Percentiles rank a stretch among this genome's conserved stretches.
Evolutionary conservation across 2,797 vertebrate genomes (phyloP).

Genomic region (Phyllotis vaccarum): DNA sequence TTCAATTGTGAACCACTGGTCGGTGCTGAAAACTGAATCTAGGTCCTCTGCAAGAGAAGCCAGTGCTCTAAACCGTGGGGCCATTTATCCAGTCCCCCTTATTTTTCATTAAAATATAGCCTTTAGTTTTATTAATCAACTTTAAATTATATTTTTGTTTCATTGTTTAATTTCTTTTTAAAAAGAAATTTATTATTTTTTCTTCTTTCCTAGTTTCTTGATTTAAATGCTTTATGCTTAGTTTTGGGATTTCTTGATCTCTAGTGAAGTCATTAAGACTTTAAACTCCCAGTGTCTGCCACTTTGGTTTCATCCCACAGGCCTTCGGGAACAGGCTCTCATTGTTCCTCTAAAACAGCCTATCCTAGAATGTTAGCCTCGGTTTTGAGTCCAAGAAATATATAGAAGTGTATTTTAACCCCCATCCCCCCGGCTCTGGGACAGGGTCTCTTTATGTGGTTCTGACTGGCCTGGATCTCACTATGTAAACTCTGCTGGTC

Average conservation of each 20-base stretch:
- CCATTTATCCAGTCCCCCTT: not conserved
- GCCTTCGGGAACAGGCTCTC: not conserved
- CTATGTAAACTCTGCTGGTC: not conserved
- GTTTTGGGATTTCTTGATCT: slow-evolving; percentile 25
- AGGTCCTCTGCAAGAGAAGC: not conserved
- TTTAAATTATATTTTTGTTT: not conserved
- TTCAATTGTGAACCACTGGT: not conserved
- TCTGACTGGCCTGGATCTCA: not conserved
- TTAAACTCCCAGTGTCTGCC: not conserved
- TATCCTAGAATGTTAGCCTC: slow-evolving; percentile 39
- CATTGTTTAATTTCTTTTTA: not conserved
- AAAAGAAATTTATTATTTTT: slow-evolving; percentile 15
- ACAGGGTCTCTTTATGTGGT: not conserved
- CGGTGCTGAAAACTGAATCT: not conserved
- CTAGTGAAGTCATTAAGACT: slow-evolving; percentile 7
- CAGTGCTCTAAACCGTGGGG: too few species aligned
- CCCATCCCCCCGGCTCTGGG: accelerated
- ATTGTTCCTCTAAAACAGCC: not conserved
- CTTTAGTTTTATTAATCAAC: slow-evolving; percentile 60
- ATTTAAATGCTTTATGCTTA: slow-evolving; percentile 15
- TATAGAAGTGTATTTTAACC: not conserved
- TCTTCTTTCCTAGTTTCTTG: not conserved
- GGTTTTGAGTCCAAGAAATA: slow-evolving; percentile 34
- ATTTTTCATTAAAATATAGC: not conserved
- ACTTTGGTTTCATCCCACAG: not conserved